These are phyloP conservation scores for Montipora sp. DNA, from an alignment of 64 coral and sea anemone genomes.

Conservation along the genomic window DNA sequence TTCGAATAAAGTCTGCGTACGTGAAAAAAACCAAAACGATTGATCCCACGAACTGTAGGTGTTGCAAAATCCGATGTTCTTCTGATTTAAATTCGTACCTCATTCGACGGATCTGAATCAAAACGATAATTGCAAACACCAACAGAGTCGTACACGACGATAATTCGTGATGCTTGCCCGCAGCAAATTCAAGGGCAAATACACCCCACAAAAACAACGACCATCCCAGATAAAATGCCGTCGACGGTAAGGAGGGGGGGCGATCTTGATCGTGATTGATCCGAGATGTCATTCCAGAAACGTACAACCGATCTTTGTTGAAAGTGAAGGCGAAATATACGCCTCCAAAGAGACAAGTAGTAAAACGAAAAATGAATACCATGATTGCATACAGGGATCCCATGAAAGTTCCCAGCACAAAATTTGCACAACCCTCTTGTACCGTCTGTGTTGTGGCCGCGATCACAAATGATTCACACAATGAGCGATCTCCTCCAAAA, in stretches of 20 bases:
- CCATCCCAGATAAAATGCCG: not conserved
- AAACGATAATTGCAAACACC: not conserved
- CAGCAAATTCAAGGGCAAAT: not conserved
- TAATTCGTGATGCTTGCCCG: not conserved
- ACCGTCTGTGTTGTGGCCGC: not conserved
- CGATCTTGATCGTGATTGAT: not conserved
- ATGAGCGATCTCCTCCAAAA: not conserved
- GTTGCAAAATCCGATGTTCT: not conserved
- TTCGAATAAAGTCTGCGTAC: not conserved
- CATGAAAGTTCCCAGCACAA: constrained; percentile 4
- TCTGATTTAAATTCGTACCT: not conserved
- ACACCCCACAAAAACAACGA: not conserved
- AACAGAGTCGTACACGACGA: not conserved
- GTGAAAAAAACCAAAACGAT: not conserved
- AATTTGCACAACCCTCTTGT: not conserved
- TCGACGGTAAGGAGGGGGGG: not conserved
- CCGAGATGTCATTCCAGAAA: not conserved
- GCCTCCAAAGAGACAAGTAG: not conserved
- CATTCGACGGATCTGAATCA: not conserved
- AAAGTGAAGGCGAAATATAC: not conserved
- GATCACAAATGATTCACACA: not conserved
- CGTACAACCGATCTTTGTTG: not conserved
- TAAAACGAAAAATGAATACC: not conserved
- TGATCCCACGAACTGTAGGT: not conserved
- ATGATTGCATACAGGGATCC: not conserved